phyloP scores from a whole-genome alignment of 2,113 vertebrate species.

The Urocitellus parryii region DNA sequence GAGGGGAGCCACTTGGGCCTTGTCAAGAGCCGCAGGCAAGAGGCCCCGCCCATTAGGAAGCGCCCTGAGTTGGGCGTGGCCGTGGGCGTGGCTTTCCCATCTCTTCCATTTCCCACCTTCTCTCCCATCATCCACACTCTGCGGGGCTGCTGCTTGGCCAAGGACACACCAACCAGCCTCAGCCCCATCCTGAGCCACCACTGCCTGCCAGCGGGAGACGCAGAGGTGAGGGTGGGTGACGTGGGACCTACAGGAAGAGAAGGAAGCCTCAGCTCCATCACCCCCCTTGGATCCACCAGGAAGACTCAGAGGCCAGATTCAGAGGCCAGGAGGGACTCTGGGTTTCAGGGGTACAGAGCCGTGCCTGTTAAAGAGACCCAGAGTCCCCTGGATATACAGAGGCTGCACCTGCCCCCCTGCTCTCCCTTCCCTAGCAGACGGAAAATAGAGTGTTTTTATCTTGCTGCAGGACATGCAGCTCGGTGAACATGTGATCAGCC shows the following conservation, averaged over 20 bases:
- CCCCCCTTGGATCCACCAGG: neutral
- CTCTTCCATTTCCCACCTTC: neutral
- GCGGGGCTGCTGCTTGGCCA: neutral
- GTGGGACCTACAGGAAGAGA: no score
- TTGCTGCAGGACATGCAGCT: neutral
- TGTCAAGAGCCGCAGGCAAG: neutral
- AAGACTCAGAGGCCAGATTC: neutral
- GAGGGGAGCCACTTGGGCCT: no score
- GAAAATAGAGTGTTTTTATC: neutral
- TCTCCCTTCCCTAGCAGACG: neutral
- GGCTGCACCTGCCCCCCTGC: neutral
- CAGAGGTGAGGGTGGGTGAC: no score
- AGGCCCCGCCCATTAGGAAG: neutral
- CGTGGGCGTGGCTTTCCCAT: neutral
- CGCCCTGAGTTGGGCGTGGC: neutral
- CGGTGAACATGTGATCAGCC: neutral
- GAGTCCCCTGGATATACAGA: accelerated
- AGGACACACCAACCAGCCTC: neutral
- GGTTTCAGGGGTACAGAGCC: neutral
- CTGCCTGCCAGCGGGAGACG: no score
- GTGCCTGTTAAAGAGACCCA: neutral
- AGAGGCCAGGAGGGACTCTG: neutral
- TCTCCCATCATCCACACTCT: neutral
- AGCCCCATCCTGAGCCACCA: neutral
- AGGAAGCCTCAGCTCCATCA: neutral